Evolutionary conservation across 2,113 vertebrate species (phyloP), one percentile per base, ranked within the genome.

Genomic region (Gallinago undulata): DNA sequence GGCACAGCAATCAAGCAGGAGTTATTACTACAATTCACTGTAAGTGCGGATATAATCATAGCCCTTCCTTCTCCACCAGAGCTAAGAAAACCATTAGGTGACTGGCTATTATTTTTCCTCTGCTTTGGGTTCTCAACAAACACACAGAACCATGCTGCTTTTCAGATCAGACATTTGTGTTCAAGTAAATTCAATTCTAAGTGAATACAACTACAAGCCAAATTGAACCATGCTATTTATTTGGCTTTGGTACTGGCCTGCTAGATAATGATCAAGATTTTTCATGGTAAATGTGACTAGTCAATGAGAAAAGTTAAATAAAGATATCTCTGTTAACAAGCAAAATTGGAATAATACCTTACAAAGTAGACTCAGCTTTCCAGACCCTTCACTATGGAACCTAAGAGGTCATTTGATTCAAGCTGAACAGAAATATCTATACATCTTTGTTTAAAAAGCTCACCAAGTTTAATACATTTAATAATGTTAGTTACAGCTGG

Each of bases 251-350:
- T 30, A 75, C 72, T 84, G 60, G 85, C 35, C 79, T 81, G 47
- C 79, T 37, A 81, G 83, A 90, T 90, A 96, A 96, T 0, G 1
- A 94, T 68, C 68, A 84, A 63, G 43, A 96, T 93, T 92, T 85
- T 56, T 89, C 92, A 90, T 10, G 30, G 88, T 45, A 87, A 94
- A 78, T 90, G 92, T 72, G 88, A 87, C 48, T 64, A 74, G 35
- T 86, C 88, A 80, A 94, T 78, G 64, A 84, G 69, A 78, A 84
- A 93, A 95, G 83, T 92, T 94, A 96, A 95, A 96, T 76, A 96
- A 89, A 95, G 68, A 48, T 66, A 35, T 37, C 64, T 78, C 76
- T 56, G 48, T 74, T 93, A 96, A 84, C 79, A 89, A 94, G 79
- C 64, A 89, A 84, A 92, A 95, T 75, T 92, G 83, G 60, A 90